Evolutionary conservation across 2,797 vertebrate genomes (phyloP).

Genomic region (Macropodus opercularis): DNA sequence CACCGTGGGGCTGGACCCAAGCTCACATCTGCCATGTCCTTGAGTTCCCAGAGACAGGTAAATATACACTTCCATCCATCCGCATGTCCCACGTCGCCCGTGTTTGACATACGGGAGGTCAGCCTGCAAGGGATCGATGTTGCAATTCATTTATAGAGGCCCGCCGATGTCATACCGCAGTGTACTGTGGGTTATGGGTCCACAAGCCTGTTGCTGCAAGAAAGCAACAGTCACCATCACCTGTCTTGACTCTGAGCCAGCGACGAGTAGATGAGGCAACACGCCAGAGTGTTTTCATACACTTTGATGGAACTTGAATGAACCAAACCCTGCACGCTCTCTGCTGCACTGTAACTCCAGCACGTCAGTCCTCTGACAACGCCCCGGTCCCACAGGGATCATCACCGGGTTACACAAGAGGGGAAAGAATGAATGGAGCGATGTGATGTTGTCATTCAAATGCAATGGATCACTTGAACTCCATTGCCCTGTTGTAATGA

Average conservation of each 20-base stretch:
- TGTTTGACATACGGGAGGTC: constrained; percentile 71
- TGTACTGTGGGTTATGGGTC: constrained; percentile 47
- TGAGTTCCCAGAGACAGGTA: constrained; percentile 73
- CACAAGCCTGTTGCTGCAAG: constrained; percentile 62
- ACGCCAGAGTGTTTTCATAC: constrained; percentile 9
- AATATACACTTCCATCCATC: constrained; percentile 77
- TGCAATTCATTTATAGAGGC: constrained; percentile 71
- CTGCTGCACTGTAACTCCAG: constrained; percentile 48
- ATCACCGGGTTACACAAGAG: constrained; percentile 61
- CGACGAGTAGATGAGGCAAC: constrained; percentile 6
- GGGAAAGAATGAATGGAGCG: constrained; percentile 65
- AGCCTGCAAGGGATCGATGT: constrained; percentile 64
- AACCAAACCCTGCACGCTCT: constrained; percentile 6
- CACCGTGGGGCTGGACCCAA: constrained; percentile 51
- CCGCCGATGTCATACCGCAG: constrained; percentile 71
- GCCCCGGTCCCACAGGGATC: constrained; percentile 67
- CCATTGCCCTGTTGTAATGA: constrained; percentile 70
- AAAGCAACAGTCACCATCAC: constrained; percentile 22
- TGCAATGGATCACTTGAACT: constrained; percentile 77
- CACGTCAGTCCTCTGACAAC: constrained; percentile 53
- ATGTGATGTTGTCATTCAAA: constrained; percentile 76
- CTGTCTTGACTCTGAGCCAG: background rate
- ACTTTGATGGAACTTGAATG: constrained; percentile 29
- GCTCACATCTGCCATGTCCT: constrained; percentile 60
- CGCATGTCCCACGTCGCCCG: constrained; percentile 64